Conservation (phyloP, 2,888 invertebrate species). For the Maniola hyperantus region DNA sequence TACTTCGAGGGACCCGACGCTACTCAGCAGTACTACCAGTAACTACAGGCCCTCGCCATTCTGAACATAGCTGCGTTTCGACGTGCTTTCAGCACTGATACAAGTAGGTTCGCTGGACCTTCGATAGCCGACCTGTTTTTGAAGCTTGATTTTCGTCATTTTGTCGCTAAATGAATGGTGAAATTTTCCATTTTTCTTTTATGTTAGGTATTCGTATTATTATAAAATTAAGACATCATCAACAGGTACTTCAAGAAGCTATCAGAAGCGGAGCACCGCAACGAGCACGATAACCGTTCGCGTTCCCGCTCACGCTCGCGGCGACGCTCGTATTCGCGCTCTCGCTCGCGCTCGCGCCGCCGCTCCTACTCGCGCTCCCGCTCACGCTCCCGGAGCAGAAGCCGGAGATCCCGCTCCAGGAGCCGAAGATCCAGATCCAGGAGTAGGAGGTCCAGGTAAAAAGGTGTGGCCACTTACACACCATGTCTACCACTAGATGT, state of each 20-base stretch:
- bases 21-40: constrained; percentile 69
- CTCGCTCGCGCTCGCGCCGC: constrained; percentile 49
- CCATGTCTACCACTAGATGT: too few species aligned
- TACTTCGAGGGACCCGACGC: constrained; percentile 75
- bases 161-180: too few species aligned
- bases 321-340: constrained; percentile 57
- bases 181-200: too few species aligned
- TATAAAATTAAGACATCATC: background rate
- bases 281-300: constrained; percentile 70
- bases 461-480: background rate
- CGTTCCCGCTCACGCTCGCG: constrained; percentile 49
- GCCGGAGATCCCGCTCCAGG: constrained; percentile 52
- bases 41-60: too few species aligned
- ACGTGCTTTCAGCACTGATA: too few species aligned
- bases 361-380: constrained; percentile 62
- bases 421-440: constrained; percentile 46
- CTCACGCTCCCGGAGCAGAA: constrained; percentile 48
- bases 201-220: background rate
- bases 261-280: constrained; percentile 79
- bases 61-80: too few species aligned
- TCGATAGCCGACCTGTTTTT: too few species aligned
- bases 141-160: too few species aligned
- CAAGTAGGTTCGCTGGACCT: too few species aligned
- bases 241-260: constrained; percentile 84
- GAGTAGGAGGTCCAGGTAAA: constrained; percentile 39